A percentile compares a stretch with the other conserved stretches of the same genome.
These are phyloP conservation scores for Clavelina lepadiformis DNA, from an alignment of 23 tunicate genomes.

Conservation along the genomic window DNA sequence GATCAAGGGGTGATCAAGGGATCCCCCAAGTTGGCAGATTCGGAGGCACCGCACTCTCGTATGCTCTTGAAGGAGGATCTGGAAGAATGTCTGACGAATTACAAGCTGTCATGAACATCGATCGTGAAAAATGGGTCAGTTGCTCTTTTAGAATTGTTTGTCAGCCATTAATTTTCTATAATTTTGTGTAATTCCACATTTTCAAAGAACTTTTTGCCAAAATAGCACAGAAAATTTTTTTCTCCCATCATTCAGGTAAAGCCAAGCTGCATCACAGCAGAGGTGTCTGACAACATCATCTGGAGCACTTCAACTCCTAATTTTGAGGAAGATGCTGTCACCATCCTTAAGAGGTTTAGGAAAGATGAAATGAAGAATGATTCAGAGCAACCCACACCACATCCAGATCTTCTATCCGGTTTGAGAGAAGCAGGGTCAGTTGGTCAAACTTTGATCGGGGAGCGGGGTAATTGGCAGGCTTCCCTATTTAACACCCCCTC, in stretches of 20 bases:
- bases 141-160: too few species aligned
- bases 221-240: background rate
- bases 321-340: constrained; percentile 75
- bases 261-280: constrained; percentile 67
- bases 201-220: too few species aligned
- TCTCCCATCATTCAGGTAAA: constrained; percentile 23
- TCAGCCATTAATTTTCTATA: too few species aligned
- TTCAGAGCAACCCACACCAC: constrained; percentile 52
- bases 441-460: constrained; percentile 69
- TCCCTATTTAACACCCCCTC: constrained; percentile 91
- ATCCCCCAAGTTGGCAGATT: constrained; percentile 55
- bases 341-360: constrained; percentile 78
- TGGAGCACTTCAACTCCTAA: constrained; percentile 58
- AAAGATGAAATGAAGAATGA: constrained; percentile 88
- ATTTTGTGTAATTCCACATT: too few species aligned
- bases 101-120: constrained; percentile 52
- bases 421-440: constrained; percentile 85
- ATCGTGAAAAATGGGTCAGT: constrained; percentile 53
- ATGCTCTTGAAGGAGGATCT: constrained; percentile 96
- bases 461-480: constrained; percentile 91
- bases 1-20: too few species aligned
- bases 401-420: constrained; percentile 76
- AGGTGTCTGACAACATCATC: constrained; percentile 22
- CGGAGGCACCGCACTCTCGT: constrained; percentile 70
- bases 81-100: constrained; percentile 92